Base-by-base conservation (phyloP, 2,888 invertebrate genomes). In the Pharmacophagus antenor region DNA sequence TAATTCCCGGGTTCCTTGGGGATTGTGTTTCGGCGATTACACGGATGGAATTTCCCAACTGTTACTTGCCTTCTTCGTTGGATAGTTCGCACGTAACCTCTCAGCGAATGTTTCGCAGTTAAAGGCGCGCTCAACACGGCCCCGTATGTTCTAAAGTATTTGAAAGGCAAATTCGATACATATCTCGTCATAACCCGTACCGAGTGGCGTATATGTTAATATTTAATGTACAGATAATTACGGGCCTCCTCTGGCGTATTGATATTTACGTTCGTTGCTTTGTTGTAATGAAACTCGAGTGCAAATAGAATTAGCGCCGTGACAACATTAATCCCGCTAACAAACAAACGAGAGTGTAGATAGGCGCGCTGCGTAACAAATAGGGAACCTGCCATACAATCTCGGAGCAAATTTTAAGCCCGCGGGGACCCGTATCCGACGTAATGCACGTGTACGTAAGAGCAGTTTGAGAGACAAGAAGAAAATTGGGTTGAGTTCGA, bases 21-120 rank as follows among this genome's bases (percentile, higher is more conserved):
- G 77, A 79, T 77, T 76, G 80, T 88, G 88, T 89, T 89, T 88
- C 78, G 88, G 84, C 88, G 88, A 90, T 90, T 89, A 89, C 89
- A 87, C 85, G 88, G 79, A 77, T 80, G 82, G 87, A 88, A 89
- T 90, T 88, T 84, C 81, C 80, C 77, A 78, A 71, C 71, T 70
- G 67, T 70, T 73, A 86, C 77, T 84, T 80, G 76, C 74, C 82
- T 82, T 82, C 84, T 86, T 82, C 77, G 74, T 70, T 70, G 77
- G 82, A 88, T 88, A 88, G 89, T 89, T 89, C 82, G 80, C 85
- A 85, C 84, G 85, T 84, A 85, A 81, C 81, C 84, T 83, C 83
- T 85, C 80, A 80, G 78, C 77, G 81, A 79, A 79, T 86, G 83
- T 85, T n/a, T 83, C 82, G 68, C 76, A 84, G 81, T 80, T 83